Conservation (phyloP, 2,888 invertebrate species). For the Caenorhabditis wallacei region DNA sequence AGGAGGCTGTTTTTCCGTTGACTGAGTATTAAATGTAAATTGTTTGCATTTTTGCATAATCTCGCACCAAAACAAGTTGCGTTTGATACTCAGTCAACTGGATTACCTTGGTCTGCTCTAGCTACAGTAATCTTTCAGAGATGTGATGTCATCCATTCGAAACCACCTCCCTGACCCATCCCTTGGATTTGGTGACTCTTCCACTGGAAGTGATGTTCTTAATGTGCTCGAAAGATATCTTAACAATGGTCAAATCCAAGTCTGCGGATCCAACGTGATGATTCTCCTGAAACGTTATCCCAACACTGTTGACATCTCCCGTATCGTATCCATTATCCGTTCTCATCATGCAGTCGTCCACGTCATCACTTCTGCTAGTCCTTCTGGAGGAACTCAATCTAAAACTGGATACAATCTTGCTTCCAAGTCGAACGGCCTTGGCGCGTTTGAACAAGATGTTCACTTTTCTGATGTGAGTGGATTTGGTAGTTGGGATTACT, state of each 20-base stretch:
- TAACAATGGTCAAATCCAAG: neutral
- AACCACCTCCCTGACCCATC: neutral
- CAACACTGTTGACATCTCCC: neutral
- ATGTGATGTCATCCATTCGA: neutral
- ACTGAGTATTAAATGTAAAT: too few species aligned
- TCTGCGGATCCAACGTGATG: neutral
- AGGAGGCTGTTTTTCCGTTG: too few species aligned
- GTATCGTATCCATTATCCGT: neutral
- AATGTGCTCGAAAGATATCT: neutral
- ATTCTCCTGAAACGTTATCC: constrained; percentile 5
- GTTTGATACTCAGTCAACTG: too few species aligned
- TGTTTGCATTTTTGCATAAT: too few species aligned
- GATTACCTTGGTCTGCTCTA: too few species aligned
- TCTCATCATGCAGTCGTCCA: neutral
- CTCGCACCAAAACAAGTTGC: too few species aligned
- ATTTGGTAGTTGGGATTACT: too few species aligned
- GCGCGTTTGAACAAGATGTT: neutral
- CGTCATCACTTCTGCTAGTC: neutral
- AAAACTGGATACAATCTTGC: neutral
- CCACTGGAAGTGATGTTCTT: neutral
- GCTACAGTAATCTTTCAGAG: neutral
- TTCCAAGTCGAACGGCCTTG: neutral
- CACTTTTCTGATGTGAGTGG: neutral
- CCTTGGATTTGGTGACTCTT: neutral
- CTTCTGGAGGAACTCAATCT: constrained; percentile 4